Conservation (phyloP, 2,113 vertebrate species). For the Carlito syrichta region DNA sequence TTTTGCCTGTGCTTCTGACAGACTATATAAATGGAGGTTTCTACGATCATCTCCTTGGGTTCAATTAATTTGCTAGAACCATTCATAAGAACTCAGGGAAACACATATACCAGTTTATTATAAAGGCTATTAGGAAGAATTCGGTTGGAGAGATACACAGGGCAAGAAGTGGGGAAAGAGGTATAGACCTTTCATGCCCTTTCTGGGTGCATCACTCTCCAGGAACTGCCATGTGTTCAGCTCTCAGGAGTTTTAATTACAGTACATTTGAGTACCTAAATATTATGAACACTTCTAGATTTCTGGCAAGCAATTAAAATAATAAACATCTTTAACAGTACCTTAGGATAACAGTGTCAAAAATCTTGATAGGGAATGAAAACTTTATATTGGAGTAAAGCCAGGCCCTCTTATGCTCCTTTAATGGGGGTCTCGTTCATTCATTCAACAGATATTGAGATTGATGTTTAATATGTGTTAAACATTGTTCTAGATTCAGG, state of each 20-base stretch:
- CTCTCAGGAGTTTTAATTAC: constrained; percentile 1
- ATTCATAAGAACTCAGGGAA: not conserved
- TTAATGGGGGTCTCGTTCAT: constrained; percentile 9
- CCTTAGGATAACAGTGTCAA: constrained; percentile 29
- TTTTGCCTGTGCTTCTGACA: not conserved
- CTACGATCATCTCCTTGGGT: not conserved
- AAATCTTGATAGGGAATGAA: constrained; percentile 34
- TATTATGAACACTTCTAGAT: constrained; percentile 23
- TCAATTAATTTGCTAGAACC: not conserved
- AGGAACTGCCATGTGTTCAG: not conserved
- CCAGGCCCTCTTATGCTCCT: not conserved
- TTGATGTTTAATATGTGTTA: constrained; percentile 10
- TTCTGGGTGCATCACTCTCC: not conserved
- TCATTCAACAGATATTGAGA: constrained; percentile 33
- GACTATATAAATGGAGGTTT: not conserved
- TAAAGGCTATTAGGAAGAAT: not conserved
- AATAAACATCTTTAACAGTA: constrained; percentile 26
- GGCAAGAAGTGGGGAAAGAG: not conserved
- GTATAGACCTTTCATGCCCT: not conserved
- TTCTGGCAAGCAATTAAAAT: constrained; percentile 31
- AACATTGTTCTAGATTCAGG: constrained; percentile 37
- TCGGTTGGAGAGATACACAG: not conserved
- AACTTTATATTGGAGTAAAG: constrained; percentile 27
- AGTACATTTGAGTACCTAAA: constrained; percentile 20
- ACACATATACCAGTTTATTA: not conserved